A percentile compares a stretch with the other conserved stretches of the same genome.
Evolutionary conservation across 2,888 invertebrate species (phyloP).

Genomic region (Magallana nippona): DNA sequence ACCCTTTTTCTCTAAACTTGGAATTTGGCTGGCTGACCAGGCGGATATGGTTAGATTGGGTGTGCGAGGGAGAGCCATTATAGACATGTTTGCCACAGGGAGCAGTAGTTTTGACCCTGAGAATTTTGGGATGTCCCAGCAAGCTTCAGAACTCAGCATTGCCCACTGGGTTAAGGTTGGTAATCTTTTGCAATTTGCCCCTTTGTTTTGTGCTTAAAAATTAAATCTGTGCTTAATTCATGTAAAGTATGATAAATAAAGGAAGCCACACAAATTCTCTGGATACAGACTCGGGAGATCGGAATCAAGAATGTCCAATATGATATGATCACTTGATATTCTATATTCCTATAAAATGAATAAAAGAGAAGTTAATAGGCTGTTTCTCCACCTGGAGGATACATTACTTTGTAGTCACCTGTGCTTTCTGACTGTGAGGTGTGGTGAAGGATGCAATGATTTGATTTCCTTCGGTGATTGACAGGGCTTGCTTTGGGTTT

Average conservation of each 20-base stretch:
- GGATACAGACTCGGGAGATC: too few relatives aligned
- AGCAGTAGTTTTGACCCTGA: background rate
- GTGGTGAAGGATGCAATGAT: constrained; percentile 13
- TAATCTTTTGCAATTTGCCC: background rate
- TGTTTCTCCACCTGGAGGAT: background rate
- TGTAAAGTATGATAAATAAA: too few relatives aligned
- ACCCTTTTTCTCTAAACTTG: constrained; percentile 20
- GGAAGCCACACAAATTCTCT: too few relatives aligned
- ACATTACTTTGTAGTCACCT: background rate
- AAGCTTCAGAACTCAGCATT: constrained; percentile 23
- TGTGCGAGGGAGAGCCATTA: constrained; percentile 6
- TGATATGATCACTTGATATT: too few relatives aligned
- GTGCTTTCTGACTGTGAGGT: constrained; percentile 4
- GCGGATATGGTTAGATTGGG: constrained; percentile 28
- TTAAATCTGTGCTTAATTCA: background rate
- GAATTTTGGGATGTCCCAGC: background rate
- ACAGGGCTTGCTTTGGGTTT: constrained; percentile 1
- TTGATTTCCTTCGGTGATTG: constrained; percentile 30
- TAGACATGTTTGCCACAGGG: constrained; percentile 2
- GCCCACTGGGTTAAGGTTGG: constrained; percentile 22
- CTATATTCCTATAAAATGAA: too few relatives aligned
- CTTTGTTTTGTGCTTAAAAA: background rate
- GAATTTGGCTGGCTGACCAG: constrained; percentile 3
- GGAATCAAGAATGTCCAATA: too few relatives aligned
- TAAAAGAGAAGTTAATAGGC: too few relatives aligned